Conservation (phyloP, 2,888 invertebrate genomes). For the Rotaria macrura region DNA sequence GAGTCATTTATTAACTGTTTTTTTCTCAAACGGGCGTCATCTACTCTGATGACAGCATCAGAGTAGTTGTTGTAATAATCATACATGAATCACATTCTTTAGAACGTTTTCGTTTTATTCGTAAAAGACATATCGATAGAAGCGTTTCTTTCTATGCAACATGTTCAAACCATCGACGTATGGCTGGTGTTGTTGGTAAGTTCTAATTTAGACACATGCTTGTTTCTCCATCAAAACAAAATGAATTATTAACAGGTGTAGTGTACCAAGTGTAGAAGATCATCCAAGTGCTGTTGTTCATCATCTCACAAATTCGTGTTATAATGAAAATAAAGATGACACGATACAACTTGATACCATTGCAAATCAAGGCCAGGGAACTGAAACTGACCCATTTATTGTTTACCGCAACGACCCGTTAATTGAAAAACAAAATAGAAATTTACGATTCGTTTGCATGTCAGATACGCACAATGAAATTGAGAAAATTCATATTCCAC, state of each 20-base stretch:
- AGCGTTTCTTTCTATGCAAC: too few species aligned
- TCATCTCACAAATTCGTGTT: background rate
- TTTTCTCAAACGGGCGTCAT: too few species aligned
- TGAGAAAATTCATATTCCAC: background rate
- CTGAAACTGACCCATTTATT: background rate
- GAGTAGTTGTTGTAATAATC: too few species aligned
- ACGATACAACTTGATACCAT: background rate
- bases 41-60: too few species aligned
- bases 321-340: background rate
- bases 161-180: too few species aligned
- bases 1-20: too few species aligned
- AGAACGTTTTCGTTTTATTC: too few species aligned
- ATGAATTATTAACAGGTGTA: background rate
- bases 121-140: too few species aligned
- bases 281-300: background rate
- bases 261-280: background rate
- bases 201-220: background rate
- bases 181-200: background rate
- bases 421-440: background rate
- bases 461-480: conserved; percentile 14
- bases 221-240: background rate
- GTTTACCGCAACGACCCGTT: background rate
- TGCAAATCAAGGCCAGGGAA: background rate
- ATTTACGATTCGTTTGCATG: background rate
- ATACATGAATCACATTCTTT: too few species aligned